Evolutionary conservation across 1,140 invertebrate species (phyloP), one percentile per base, ranked within the genome.

Genomic region (Plutomurus gul): DNA sequence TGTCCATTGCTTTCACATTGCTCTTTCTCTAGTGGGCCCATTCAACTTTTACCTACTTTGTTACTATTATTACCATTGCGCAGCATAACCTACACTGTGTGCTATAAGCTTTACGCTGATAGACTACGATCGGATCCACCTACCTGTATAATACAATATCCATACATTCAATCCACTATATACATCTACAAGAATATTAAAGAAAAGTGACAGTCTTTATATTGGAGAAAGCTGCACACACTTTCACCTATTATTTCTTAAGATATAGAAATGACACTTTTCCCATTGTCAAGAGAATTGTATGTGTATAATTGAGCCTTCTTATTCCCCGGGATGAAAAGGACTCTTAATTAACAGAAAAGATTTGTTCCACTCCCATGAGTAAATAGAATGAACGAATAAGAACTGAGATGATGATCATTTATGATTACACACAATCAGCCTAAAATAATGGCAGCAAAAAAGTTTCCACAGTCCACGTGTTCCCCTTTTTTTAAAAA

Each of bases 1-100:
- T 65, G 56, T 65, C 56, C 56, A 65, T 65, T 65, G 56, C 56
- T 65, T 65, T 65, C 56, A 65, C 56, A 65, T 65, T 65, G 56
- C 56, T 65, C 56, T 65, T 65, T 65, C 56, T 65, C 56, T 65
- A 65, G 56, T 65, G 56, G 56, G 27, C 56, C 56, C 56, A 65
- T 65, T 65, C 56, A 65, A 65, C 56, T 65, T 65, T 65, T 65
- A 65, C 56, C 56, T 65, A 65, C 56, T 33, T 65, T 65, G 56
- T 65, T 65, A 65, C 56, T 65, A 65, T 65, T 65, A 65, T 65
- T 65, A 65, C 46, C n/a, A 49, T 30, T 65, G 18, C 27, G 27
- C 18, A 10, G 51, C 36, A 65, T 30, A 30, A 56, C 39, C 7
- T 13, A 43, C 11, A n/a, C 2, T n/a, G n/a, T 43, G n/a, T 13